Evolutionary conservation across 2,797 vertebrate species (phyloP).

Genomic region (Percopsis omiscomaycus): DNA sequence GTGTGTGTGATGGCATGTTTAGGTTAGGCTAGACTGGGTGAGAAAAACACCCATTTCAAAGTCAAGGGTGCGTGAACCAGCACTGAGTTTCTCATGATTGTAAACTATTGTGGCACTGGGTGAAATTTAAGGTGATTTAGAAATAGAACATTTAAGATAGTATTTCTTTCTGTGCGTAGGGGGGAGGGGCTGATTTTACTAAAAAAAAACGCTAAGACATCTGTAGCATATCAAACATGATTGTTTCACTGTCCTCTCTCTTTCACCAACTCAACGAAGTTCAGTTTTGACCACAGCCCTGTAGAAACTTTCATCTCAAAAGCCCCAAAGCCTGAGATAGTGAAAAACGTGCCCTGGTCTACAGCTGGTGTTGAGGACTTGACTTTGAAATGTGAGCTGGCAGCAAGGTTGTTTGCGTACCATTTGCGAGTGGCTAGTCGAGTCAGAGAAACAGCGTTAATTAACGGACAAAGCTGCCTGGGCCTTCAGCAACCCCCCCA

Average conservation of each 20-base stretch:
- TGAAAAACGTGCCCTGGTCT: conserved; percentile 66
- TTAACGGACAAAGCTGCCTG: conserved; percentile 64
- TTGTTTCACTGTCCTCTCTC: conserved; percentile 61
- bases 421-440: conserved; percentile 66
- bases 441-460: conserved; percentile 69
- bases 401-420: conserved; percentile 71
- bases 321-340: conserved; percentile 71
- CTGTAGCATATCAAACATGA: conserved; percentile 84
- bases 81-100: neutral
- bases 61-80: conserved; percentile 49
- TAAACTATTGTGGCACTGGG: neutral
- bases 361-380: conserved; percentile 81
- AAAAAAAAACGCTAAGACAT: conserved; percentile 79
- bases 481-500: conserved; percentile 23
- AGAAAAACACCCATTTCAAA: conserved; percentile 30
- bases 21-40: conserved; percentile 25
- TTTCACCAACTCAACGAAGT: conserved; percentile 58
- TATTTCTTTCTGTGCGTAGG: conserved; percentile 3
- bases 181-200: conserved; percentile 71
- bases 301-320: conserved; percentile 83
- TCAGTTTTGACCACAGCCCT: conserved; percentile 57
- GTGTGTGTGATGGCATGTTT: conserved; percentile 5
- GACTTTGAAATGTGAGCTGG: conserved; percentile 87
- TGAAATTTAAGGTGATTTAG: neutral
- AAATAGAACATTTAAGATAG: neutral